Evolutionary conservation across 2,113 vertebrate species (phyloP), one percentile per base, ranked within the genome.

Genomic region (Clarias macrocephalus): DNA sequence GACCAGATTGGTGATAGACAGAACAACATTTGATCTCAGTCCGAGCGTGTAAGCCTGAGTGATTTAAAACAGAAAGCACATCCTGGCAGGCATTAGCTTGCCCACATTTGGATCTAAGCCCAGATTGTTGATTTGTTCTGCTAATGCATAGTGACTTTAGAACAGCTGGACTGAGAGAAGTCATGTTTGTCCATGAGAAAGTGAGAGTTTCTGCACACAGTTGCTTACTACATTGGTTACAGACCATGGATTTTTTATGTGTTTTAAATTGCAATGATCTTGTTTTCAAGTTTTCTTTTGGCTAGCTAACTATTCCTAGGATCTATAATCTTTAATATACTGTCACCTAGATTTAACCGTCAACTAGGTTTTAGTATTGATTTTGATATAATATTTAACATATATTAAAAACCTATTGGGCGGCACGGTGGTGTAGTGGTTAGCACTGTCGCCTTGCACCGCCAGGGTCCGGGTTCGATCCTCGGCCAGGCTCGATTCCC

Each of bases 131-230:
- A 82, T 80, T 89, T 83, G 37, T 10, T 72, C 77, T 76, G 63
- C 70, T 86, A 72, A 86, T 81, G 88, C 52, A 62, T 30, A 77
- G 82, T 82, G 59, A 12, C 65, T 84, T 23, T 86, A 85, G 86
- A 91, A 91, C 90, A 92, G 91, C 90, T 94, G 93, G 86, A 80
- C 65, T 86, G 70, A 68, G 83, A 85, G 82, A 66, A 65, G 81
- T 82, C 33, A 88, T 28, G 21, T 68, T 25, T 33, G 76, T 88
- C 81, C 93, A 92, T 92, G 92, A 93, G 92, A 91, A 79, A 52
- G 9, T 60, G 82, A 85, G 70, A 85, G 57, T 80, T 82, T 56
- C 76, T 72, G 25, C 23, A 30, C 19, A 66, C 21, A 65, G 52
- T 57, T 52, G 59, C 60, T 86, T 7, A 30, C 3, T 33, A 21